Evolutionary conservation across 2,113 vertebrate species (phyloP).

Genomic region (Falcunculus frontatus): DNA sequence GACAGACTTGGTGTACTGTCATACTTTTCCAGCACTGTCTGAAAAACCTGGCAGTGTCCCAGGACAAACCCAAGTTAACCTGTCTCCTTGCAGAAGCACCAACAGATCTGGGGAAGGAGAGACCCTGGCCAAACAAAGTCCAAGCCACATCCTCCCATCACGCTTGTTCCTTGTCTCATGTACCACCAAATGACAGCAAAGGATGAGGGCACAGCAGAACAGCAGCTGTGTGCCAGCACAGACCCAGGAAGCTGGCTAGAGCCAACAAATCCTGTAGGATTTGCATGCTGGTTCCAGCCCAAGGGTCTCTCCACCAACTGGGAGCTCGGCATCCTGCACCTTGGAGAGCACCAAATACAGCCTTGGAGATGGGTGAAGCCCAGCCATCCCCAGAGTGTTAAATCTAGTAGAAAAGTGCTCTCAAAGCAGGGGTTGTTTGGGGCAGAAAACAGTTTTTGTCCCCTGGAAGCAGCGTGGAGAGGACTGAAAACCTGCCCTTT

Average conservation of each 20-base stretch:
- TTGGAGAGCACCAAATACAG: neutral
- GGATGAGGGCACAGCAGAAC: neutral
- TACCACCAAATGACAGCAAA: neutral
- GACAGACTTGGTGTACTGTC: neutral
- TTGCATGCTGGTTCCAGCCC: neutral
- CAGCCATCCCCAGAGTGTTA: neutral
- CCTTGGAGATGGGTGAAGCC: accelerated
- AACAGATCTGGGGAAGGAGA: neutral
- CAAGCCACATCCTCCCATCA: neutral
- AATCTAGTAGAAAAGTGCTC: neutral
- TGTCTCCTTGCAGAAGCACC: neutral
- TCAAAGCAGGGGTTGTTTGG: neutral
- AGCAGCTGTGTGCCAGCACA: neutral
- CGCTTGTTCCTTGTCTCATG: accelerated
- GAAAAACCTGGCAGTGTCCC: neutral
- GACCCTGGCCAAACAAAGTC: neutral
- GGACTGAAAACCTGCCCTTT: neutral
- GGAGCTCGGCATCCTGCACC: neutral
- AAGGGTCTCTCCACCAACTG: accelerated
- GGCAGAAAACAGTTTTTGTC: neutral
- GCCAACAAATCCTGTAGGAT: accelerated
- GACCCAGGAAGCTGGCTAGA: neutral
- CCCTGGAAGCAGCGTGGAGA: neutral
- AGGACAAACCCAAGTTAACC: neutral
- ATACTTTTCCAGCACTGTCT: neutral